A percentile compares a stretch with the other conserved stretches of the same genome.
These are phyloP conservation scores for Aphidoletes aphidimyza DNA, from an alignment of 2,888 invertebrate species.

Conservation along the genomic window DNA sequence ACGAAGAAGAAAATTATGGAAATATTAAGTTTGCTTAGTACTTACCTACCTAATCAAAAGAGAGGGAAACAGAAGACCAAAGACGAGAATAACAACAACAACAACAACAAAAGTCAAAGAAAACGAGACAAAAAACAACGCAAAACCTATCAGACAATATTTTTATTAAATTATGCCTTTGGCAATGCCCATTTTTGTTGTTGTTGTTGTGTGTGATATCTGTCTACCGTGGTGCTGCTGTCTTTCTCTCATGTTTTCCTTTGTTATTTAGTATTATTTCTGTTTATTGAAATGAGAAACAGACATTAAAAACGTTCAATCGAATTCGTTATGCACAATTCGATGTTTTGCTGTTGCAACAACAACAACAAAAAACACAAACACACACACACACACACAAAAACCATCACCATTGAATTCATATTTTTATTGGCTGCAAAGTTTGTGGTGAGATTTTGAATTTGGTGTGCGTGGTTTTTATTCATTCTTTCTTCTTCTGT, in stretches of 20 bases:
- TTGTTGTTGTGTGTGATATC: not conserved
- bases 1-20: constrained; percentile 39
- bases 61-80: not conserved
- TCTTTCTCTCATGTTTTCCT: not conserved
- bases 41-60: constrained; percentile 1
- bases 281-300: constrained; percentile 37
- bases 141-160: constrained; percentile 37
- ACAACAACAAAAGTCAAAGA: not conserved
- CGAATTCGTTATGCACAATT: constrained; percentile 3
- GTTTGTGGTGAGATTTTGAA: not conserved
- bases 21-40: constrained; percentile 30
- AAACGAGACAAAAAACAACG: not conserved
- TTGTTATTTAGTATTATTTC: constrained; percentile 43
- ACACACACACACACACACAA: not conserved
- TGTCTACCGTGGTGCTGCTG: not conserved
- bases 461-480: not conserved
- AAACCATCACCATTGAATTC: not conserved
- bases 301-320: constrained; percentile 8
- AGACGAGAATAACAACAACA: not conserved
- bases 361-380: not conserved
- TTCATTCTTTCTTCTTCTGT: not conserved
- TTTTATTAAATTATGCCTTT: constrained; percentile 46
- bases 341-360: not conserved
- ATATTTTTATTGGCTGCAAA: constrained; percentile 7
- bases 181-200: constrained; percentile 16